A percentile compares a stretch with the other conserved stretches of the same genome.
Evolutionary conservation across 1,140 invertebrate genomes (phyloP).

Genomic region (Drosophila watanabei): DNA sequence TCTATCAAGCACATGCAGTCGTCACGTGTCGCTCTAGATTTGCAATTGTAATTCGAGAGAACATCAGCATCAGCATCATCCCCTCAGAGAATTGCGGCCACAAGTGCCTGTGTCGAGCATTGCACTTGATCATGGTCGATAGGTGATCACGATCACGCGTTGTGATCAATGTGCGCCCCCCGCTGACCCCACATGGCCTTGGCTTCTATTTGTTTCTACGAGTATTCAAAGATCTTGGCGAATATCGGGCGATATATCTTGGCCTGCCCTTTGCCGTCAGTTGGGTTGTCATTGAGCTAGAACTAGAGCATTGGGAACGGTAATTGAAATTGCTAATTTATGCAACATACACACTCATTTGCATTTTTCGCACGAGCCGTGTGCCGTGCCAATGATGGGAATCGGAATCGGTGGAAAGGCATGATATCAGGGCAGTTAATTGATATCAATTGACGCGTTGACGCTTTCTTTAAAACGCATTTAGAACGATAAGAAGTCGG

Average conservation of each 20-base stretch:
- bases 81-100: not conserved
- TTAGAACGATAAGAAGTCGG: conserved; percentile 1
- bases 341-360: conserved; percentile 2
- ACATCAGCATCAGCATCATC: not conserved
- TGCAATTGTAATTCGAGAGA: conserved; percentile 9
- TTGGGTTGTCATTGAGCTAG: not conserved
- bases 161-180: conserved; percentile 15
- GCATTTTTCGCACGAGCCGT: not conserved
- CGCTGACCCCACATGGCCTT: conserved; percentile 1
- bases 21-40: conserved; percentile 13
- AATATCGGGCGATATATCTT: conserved; percentile 5
- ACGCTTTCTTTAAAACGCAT: conserved; percentile 13
- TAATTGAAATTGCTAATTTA: conserved; percentile 21
- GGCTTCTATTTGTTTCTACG: not conserved
- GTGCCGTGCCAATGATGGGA: conserved; percentile 2
- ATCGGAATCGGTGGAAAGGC: not conserved
- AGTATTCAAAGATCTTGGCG: not conserved
- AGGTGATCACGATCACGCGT: conserved; percentile 10
- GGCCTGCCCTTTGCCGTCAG: not conserved
- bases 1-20: not conserved
- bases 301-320: not conserved
- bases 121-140: conserved; percentile 18
- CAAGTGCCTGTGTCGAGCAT: conserved; percentile 1
- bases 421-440: conserved; percentile 16
- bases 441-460: conserved; percentile 14